Evolutionary conservation across 2,113 vertebrate species (phyloP).

Genomic region (Melanocharis versteri): DNA sequence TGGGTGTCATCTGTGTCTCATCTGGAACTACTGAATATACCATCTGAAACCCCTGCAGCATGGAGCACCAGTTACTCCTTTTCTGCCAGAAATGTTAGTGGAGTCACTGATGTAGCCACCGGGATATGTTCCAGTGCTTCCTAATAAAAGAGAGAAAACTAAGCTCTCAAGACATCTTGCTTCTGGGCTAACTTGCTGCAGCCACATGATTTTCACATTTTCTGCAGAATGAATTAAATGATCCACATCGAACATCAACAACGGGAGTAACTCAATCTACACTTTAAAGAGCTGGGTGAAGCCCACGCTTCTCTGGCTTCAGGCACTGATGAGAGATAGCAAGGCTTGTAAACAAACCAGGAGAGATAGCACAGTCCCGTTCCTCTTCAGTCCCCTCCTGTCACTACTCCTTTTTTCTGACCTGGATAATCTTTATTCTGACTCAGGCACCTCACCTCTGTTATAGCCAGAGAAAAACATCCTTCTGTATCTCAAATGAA

Average conservation of each 20-base stretch:
- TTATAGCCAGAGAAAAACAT: not conserved
- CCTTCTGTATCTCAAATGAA: not conserved
- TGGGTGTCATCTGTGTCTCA: not conserved
- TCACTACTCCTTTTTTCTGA: not conserved
- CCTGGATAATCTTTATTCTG: slow-evolving; percentile 9
- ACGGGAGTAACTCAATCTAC: slow-evolving; percentile 34
- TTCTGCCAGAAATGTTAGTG: not conserved
- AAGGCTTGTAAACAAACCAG: slow-evolving; percentile 37
- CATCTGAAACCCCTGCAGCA: slow-evolving; percentile 10
- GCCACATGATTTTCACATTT: slow-evolving; percentile 48
- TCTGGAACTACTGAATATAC: not conserved
- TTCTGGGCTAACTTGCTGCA: slow-evolving; percentile 35
- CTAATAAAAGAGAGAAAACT: slow-evolving; percentile 36
- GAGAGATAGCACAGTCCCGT: not conserved
- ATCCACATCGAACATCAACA: slow-evolving; percentile 42
- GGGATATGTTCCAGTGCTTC: slow-evolving; percentile 18
- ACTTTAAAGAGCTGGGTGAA: slow-evolving; percentile 49
- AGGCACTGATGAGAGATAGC: slow-evolving; percentile 32
- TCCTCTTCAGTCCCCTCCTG: not conserved
- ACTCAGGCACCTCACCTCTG: not conserved
- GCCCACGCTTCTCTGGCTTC: slow-evolving; percentile 16
- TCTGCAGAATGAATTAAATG: slow-evolving; percentile 51
- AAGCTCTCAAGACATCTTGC: slow-evolving; percentile 16
- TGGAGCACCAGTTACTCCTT: not conserved
- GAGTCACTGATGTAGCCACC: not conserved